Base-by-base conservation (phyloP, 2,797 vertebrate species). In the Arvicola amphibius region DNA sequence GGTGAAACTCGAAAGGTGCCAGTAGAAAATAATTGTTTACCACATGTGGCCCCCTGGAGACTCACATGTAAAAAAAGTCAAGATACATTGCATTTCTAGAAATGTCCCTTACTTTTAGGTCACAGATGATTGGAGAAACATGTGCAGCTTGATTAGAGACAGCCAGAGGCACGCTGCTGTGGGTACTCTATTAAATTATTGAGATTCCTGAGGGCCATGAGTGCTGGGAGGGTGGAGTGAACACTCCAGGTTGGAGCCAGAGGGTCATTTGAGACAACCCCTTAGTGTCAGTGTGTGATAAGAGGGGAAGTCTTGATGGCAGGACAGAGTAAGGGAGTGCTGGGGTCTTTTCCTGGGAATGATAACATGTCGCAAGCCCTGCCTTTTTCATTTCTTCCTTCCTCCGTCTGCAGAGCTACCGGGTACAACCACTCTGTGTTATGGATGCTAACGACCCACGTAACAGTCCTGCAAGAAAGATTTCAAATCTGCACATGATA, bases 111-210 rank as follows among this genome's bases (percentile, higher is more conserved):
- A 90, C 71, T 84, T 27, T 85, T 94, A 96, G 11, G 91, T 84
- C 48, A 96, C 89, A 88, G 73, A 96, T 97, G 40, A 21, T 43
- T 97, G 88, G 74, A 92, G 97, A 83, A 89, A 51, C 16, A 40
- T 59, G 43, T 32, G 23, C 73, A 88, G 88, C 51, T 94, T 96
- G 90, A 95, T 87, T 83, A 88, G 96, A 98, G 96, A 96, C 56
- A 97, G 95, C 97, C 84, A 89, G 95, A 96, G 96, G 94, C 83
- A 59, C 34, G 92, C 17, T 90, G 53, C 73, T 96, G 40, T 80
- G 80, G 94, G 91, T 6, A 10, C 46, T 97, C 97, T 96, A 97
- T 95, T 97, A 95, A 98, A 96, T 95, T 96, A 94, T 65, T 95
- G 97, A 94, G 96, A 90, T 96, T 95, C 81, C 89, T 97, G 79